Percentiles rank a stretch among this genome's conserved stretches.
Evolutionary conservation across 2,888 invertebrate genomes (phyloP).

Genomic region (Drosophila robusta): DNA sequence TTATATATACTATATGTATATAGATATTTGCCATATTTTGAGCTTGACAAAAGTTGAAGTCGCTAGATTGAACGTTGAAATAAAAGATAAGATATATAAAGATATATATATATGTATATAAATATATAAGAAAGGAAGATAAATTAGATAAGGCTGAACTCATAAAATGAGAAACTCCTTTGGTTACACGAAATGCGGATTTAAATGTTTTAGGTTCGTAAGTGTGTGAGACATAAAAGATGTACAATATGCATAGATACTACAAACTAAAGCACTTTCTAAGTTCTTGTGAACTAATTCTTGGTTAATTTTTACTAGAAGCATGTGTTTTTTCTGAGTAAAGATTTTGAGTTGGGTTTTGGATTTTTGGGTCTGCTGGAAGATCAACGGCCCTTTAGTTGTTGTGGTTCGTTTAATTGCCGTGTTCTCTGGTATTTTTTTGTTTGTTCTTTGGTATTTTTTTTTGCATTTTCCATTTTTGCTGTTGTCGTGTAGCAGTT

Average conservation of each 20-base stretch:
- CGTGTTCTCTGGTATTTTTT: constrained; percentile 29
- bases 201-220: constrained; percentile 31
- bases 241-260: constrained; percentile 33
- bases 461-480: constrained; percentile 18
- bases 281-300: constrained; percentile 28
- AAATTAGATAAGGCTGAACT: constrained; percentile 30
- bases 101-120: too few species aligned
- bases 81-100: constrained; percentile 15
- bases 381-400: constrained; percentile 52
- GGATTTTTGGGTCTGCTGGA: constrained; percentile 42
- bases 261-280: constrained; percentile 49
- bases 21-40: constrained; percentile 19
- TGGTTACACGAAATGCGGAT: constrained; percentile 19
- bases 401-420: constrained; percentile 14
- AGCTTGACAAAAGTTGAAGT: constrained; percentile 74
- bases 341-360: neutral
- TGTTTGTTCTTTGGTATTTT: constrained; percentile 19
- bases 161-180: constrained; percentile 28
- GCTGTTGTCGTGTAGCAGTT: constrained; percentile 55
- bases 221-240: constrained; percentile 44
- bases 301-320: constrained; percentile 34
- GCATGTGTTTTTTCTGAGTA: constrained; percentile 18
- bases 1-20: constrained; percentile 2
- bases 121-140: constrained; percentile 54
- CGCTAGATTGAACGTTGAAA: constrained; percentile 53